These are phyloP conservation scores for Cryptotermes secundus DNA, from an alignment of 1,140 invertebrate genomes.

Conservation along the genomic window DNA sequence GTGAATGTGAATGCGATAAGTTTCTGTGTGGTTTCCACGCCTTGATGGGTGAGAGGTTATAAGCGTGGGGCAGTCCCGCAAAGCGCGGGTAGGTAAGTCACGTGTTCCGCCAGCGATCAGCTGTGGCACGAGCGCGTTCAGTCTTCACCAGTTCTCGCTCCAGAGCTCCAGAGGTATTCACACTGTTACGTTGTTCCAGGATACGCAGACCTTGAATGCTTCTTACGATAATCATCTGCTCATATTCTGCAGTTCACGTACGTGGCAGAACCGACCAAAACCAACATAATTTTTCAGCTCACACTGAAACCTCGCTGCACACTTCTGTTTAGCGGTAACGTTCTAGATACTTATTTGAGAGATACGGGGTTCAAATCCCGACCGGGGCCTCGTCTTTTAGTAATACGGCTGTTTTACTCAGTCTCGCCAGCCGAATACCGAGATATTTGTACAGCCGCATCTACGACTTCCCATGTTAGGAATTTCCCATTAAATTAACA, in stretches of 20 bases:
- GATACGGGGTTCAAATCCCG: no score
- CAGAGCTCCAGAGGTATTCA: not conserved
- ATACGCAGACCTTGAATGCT: not conserved
- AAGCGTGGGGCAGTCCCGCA: not conserved
- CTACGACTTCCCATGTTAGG: no score
- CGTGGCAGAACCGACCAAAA: not conserved
- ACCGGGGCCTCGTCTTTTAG: no score
- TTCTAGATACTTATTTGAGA: no score
- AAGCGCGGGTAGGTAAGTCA: not conserved
- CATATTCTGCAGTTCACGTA: not conserved
- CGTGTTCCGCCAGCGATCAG: not conserved
- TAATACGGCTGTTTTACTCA: no score
- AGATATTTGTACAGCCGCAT: no score
- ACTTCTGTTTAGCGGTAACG: no score
- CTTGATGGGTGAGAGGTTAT: not conserved
- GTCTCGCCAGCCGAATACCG: no score
- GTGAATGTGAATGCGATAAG: not conserved
- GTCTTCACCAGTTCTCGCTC: not conserved
- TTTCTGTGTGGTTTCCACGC: not conserved
- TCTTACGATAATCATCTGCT: not conserved
- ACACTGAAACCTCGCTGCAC: no score
- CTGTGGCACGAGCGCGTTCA: not conserved
- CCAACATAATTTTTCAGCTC: no score
- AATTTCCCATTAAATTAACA: no score
- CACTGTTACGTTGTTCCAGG: not conserved